Conservation (phyloP, 1,140 invertebrate species). For the Glomeris maerens region DNA sequence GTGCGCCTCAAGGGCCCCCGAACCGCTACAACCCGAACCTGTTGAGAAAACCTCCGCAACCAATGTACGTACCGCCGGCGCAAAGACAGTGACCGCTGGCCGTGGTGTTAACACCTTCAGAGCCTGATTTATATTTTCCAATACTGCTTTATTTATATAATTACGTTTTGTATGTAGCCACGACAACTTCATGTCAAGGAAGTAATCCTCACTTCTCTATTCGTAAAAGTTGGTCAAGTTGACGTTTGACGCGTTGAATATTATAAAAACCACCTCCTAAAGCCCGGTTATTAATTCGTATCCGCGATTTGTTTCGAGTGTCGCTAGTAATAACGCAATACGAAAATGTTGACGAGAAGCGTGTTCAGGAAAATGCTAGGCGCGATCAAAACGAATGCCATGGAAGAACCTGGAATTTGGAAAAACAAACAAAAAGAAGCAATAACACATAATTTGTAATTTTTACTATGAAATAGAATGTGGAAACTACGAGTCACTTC, state of each 20-base stretch:
- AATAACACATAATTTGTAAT: no score
- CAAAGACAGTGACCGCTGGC: constrained; percentile 4
- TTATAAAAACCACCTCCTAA: background rate
- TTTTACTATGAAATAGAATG: no score
- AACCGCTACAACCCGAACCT: background rate
- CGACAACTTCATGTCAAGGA: background rate
- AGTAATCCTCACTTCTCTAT: background rate
- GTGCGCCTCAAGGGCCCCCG: background rate
- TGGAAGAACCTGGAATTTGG: background rate
- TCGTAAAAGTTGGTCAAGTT: background rate
- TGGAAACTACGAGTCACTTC: no score
- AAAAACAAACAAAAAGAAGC: no score
- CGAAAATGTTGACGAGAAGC: no score
- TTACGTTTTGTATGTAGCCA: background rate
- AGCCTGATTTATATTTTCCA: background rate
- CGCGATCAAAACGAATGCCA: no score
- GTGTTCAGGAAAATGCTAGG: no score
- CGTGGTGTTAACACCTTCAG: background rate
- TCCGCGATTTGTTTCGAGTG: no score
- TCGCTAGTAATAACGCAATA: no score
- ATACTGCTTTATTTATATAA: background rate
- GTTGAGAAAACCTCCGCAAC: constrained; percentile 7
- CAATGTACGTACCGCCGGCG: constrained; percentile 8
- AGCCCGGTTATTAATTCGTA: no score
- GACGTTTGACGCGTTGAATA: background rate